Evolutionary conservation across 2,797 vertebrate genomes (phyloP).

Genomic region (Myotis pilosus): DNA sequence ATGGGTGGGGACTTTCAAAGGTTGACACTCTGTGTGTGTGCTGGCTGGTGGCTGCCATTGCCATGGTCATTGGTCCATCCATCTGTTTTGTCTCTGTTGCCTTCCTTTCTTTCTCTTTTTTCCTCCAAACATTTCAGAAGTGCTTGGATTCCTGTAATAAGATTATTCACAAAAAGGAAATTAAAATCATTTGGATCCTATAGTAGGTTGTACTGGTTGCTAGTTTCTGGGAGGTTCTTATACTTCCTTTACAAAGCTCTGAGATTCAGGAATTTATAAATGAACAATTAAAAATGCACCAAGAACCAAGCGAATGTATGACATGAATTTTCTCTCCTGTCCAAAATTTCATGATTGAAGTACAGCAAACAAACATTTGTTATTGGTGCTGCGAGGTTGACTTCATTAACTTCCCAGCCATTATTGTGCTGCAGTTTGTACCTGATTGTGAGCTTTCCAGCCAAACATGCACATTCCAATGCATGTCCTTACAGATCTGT

Average conservation of each 20-base stretch:
- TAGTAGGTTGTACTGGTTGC: not conserved
- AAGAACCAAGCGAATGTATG: conserved; percentile 36
- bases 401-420: conserved; percentile 65
- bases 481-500: conserved; percentile 66
- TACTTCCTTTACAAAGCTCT: conserved; percentile 57
- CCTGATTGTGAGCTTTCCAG: conserved; percentile 50
- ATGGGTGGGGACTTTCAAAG: not conserved
- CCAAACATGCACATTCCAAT: conserved; percentile 65
- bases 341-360: conserved; percentile 57
- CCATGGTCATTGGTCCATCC: not conserved
- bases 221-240: conserved; percentile 16
- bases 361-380: conserved; percentile 40
- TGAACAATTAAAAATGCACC: conserved; percentile 60
- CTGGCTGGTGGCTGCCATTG: not conserved
- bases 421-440: conserved; percentile 61
- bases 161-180: not conserved
- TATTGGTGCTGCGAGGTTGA: conserved; percentile 35
- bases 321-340: not conserved
- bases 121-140: conserved; percentile 2
- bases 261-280: conserved; percentile 67
- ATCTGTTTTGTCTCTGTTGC: not conserved
- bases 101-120: not conserved
- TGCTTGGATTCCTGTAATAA: not conserved
- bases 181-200: not conserved
- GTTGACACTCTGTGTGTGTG: not conserved